Evolutionary conservation across 1,140 invertebrate genomes (phyloP).

Genomic region (Heterodera carotae): DNA sequence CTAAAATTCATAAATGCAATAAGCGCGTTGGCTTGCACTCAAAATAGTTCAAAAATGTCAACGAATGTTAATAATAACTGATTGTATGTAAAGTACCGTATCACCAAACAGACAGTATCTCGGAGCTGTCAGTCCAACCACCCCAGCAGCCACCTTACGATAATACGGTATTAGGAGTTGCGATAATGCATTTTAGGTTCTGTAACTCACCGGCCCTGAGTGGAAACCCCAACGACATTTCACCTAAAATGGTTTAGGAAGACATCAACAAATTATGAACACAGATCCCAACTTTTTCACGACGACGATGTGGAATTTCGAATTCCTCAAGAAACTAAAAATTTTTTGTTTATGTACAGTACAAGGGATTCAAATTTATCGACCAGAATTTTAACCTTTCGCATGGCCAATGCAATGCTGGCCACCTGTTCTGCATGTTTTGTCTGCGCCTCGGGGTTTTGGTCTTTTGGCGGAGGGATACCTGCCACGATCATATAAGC

Average conservation of each 20-base stretch:
- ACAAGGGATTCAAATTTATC: too few species aligned
- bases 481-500: constrained; percentile 60
- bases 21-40: too few species aligned
- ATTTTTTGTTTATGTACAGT: background rate
- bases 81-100: constrained; percentile 75
- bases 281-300: constrained; percentile 34
- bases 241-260: constrained; percentile 18
- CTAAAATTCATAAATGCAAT: constrained; percentile 35
- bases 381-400: constrained; percentile 48
- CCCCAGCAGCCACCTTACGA: constrained; percentile 47
- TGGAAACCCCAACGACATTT: constrained; percentile 64
- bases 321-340: constrained; percentile 59
- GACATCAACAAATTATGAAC: background rate
- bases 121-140: constrained; percentile 67
- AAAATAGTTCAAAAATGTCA: too few species aligned
- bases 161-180: constrained; percentile 2
- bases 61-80: too few species aligned
- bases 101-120: constrained; percentile 78
- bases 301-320: constrained; percentile 55
- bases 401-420: constrained; percentile 58
- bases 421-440: constrained; percentile 42
- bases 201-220: constrained; percentile 56
- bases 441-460: constrained; percentile 36
- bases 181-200: background rate
- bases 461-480: constrained; percentile 63